A percentile compares a stretch with the other conserved stretches of the same genome.
Evolutionary conservation across 2,888 invertebrate genomes (phyloP).

Genomic region (Baronia brevicornis): DNA sequence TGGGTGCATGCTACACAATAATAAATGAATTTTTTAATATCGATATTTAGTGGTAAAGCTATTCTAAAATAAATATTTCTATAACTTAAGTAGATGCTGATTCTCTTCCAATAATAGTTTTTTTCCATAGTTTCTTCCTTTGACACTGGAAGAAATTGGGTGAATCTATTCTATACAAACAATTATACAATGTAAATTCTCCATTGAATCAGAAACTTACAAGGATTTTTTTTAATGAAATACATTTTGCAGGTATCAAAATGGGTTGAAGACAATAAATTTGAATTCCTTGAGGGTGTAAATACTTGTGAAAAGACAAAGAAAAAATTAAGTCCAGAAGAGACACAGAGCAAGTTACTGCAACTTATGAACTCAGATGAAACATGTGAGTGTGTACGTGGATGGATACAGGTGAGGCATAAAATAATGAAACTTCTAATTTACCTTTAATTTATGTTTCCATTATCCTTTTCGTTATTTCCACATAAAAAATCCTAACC

Average conservation of each 20-base stretch:
- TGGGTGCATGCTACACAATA: no score
- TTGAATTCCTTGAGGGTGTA: conserved; percentile 55
- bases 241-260: conserved; percentile 38
- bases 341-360: conserved; percentile 52
- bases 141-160: no score
- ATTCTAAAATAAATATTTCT: no score
- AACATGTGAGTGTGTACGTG: conserved; percentile 56
- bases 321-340: conserved; percentile 45
- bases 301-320: conserved; percentile 39
- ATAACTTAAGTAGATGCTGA: no score
- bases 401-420: conserved; percentile 57
- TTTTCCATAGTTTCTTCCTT: no score
- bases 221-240: conserved; percentile 1
- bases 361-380: conserved; percentile 61
- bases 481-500: no score
- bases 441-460: conserved; percentile 1
- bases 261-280: conserved; percentile 59
- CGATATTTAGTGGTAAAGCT: no score
- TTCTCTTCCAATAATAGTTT: no score
- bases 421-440: conserved; percentile 2
- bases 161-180: no score
- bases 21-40: no score
- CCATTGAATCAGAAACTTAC: no score
- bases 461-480: not conserved
- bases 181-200: no score